These are phyloP conservation scores for Phalloptychus januarius DNA, from an alignment of 2,797 vertebrate genomes.

Conservation along the genomic window DNA sequence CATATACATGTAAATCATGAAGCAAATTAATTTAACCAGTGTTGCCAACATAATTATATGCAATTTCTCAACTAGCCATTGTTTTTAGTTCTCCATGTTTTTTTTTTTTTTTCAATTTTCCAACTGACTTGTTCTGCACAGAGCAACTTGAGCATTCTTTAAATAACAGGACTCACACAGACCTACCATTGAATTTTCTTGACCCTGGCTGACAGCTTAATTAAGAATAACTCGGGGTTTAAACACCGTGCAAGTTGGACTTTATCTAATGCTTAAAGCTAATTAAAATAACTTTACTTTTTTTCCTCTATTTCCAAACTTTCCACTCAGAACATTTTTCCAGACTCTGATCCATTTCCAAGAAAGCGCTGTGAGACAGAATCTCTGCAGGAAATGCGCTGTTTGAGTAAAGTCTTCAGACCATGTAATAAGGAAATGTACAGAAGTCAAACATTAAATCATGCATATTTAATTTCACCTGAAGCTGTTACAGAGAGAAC, in stretches of 20 bases:
- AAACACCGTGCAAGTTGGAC: not conserved
- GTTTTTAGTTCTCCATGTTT: not conserved
- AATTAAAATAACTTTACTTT: not conserved
- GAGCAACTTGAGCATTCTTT: not conserved
- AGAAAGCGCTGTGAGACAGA: not conserved
- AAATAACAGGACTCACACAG: not conserved
- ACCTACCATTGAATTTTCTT: not conserved
- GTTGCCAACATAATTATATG: not conserved
- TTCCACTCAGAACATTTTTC: not conserved
- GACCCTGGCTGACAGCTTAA: not conserved
- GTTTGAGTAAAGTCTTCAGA: slow-evolving; percentile 7
- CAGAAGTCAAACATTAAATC: slow-evolving; percentile 4
- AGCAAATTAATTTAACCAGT: not conserved
- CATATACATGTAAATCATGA: not conserved
- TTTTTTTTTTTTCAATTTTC: not conserved
- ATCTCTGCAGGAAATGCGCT: not conserved
- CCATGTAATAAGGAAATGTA: slow-evolving; percentile 1
- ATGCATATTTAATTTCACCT: slow-evolving; percentile 3
- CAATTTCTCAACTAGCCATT: not conserved
- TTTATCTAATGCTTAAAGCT: not conserved
- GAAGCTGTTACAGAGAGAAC: not conserved
- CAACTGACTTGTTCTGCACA: not conserved
- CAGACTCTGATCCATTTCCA: not conserved
- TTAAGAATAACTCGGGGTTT: not conserved
- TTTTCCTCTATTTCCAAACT: not conserved